phyloP scores from a whole-genome alignment of 2,797 vertebrate genomes.

The Leptoclinus maculatus region DNA sequence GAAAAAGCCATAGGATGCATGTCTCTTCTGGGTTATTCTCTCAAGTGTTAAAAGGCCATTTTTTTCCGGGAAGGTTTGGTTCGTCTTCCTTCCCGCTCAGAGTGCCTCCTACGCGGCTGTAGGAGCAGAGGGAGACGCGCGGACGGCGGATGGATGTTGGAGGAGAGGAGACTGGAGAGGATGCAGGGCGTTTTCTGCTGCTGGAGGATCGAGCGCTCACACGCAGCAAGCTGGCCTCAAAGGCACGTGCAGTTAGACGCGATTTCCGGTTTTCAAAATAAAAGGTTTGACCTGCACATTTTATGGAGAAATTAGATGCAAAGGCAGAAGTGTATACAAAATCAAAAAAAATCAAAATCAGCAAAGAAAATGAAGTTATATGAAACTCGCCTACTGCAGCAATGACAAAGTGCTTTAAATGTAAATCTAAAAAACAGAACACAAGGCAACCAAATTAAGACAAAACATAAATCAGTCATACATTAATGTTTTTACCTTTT shows the following conservation, averaged over 20 bases:
- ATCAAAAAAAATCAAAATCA: background rate
- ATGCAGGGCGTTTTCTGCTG: slow-evolving; percentile 63
- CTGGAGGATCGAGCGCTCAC: slow-evolving; percentile 32
- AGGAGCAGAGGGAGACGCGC: slow-evolving; percentile 22
- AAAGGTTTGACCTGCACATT: background rate
- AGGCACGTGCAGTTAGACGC: rapidly evolving
- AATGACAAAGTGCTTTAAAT: background rate
- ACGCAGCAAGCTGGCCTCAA: slow-evolving; percentile 23
- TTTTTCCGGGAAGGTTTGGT: background rate
- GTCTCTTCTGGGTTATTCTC: slow-evolving; percentile 16
- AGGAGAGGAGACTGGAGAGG: slow-evolving; percentile 50
- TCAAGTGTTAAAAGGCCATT: slow-evolving; percentile 52
- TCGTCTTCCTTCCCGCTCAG: background rate
- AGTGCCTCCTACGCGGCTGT: slow-evolving; percentile 44
- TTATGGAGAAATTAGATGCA: no score
- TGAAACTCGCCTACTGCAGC: background rate
- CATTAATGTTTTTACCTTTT: background rate
- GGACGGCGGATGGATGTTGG: slow-evolving; percentile 58
- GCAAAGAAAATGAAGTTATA: background rate
- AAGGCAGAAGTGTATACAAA: no score
- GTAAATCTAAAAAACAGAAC: background rate
- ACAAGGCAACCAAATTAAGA: no score
- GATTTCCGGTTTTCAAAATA: slow-evolving; percentile 54
- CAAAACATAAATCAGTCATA: background rate
- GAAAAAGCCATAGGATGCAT: slow-evolving; percentile 51